Percentiles rank a stretch among this genome's conserved stretches.
Conservation (phyloP, 2,797 vertebrate genomes). For the Schizothorax lantsangensis region DNA sequence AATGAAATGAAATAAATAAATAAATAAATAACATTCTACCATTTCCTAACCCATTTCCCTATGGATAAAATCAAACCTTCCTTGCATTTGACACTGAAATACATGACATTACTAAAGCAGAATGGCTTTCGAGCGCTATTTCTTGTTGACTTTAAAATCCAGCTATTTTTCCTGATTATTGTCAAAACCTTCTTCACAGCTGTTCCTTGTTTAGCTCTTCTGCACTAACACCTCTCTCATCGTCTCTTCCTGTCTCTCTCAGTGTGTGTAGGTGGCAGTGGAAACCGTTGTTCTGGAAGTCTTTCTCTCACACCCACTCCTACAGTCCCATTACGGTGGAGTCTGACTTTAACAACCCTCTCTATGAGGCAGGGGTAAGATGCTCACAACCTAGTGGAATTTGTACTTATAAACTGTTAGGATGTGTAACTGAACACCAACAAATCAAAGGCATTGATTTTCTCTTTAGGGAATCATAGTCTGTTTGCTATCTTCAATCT, state of each 20-base stretch:
- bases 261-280: conserved; percentile 88
- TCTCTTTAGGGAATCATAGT: neutral
- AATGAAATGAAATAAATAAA: no score
- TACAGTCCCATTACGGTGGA: conserved; percentile 95
- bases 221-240: conserved; percentile 35
- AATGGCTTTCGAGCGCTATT: neutral
- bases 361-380: conserved; percentile 94
- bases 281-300: conserved; percentile 91
- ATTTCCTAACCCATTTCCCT: neutral
- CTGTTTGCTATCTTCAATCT: neutral
- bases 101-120: neutral
- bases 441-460: neutral
- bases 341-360: conserved; percentile 93
- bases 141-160: neutral
- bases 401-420: neutral
- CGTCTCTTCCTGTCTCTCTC: conserved; percentile 39
- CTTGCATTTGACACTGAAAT: neutral
- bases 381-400: neutral
- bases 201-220: neutral
- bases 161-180: neutral
- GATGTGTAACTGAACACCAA: neutral
- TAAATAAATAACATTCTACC: no score
- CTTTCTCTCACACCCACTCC: conserved; percentile 90
- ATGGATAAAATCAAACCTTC: neutral
- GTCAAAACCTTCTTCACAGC: neutral